phyloP scores from a whole-genome alignment of 2,888 invertebrate genomes.

The Ferrisia virgata region DNA sequence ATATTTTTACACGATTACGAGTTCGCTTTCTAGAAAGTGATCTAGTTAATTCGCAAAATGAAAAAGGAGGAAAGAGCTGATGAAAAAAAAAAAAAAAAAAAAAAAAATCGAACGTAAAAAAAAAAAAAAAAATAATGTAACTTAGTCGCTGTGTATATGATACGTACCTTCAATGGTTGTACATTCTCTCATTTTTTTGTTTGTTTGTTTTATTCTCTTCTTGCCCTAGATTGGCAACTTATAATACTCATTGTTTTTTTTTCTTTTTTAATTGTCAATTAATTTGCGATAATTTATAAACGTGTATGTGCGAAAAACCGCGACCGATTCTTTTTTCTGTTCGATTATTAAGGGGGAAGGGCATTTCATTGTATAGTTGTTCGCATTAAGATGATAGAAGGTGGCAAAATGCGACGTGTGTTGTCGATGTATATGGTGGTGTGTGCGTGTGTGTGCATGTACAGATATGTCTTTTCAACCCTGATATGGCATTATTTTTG shows the following conservation, averaged over 20 bases:
- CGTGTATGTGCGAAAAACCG: too few relatives aligned
- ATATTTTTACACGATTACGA: not conserved
- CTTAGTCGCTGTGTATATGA: not conserved
- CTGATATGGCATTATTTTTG: not conserved
- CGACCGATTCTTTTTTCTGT: not conserved
- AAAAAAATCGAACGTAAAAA: too few relatives aligned
- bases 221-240: not conserved
- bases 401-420: too few relatives aligned
- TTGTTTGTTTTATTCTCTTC: not conserved
- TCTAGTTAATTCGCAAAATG: not conserved
- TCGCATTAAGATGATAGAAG: too few relatives aligned
- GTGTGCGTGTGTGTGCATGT: too few relatives aligned
- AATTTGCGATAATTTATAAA: not conserved
- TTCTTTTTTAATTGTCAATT: not conserved
- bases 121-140: not conserved
- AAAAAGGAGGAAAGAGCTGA: not conserved
- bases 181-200: not conserved
- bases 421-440: not conserved
- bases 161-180: not conserved
- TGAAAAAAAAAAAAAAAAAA: too few relatives aligned
- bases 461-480: not conserved
- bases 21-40: not conserved
- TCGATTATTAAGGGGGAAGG: not conserved
- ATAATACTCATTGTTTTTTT: not conserved
- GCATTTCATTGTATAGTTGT: too few relatives aligned